Base-by-base conservation (phyloP, 2,797 vertebrate species). In the Peromyscus nudipes region DNA sequence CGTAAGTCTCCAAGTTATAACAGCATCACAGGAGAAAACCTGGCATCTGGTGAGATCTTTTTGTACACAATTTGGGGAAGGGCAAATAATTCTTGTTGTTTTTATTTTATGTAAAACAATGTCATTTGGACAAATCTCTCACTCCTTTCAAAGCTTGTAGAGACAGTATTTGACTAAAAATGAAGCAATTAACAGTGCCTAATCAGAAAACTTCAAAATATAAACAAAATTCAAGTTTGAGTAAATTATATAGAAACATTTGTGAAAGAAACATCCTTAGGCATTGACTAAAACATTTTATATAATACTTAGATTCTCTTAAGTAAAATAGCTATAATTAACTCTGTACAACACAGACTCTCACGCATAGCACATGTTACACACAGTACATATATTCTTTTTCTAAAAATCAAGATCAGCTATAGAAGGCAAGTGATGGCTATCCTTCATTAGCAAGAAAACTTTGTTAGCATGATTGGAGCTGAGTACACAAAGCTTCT, bases 1-100 rank as follows among this genome's bases (percentile, higher is more conserved):
- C 82, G 19, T 43, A 21, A 8, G 12, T 52, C 52, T 92, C 37
- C 86, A 71, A 81, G 34, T 52, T 84, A n/a, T 43, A 90, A 40
- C 2, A 64, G 49, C 40, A 89, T 34, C 16, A 79, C 10, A 14
- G 60, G 6, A 0, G 2, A 34, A n/a, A 57, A 37, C 2, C 25
- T 11, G 90, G 11, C 29, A 87, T 62, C 65, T 79, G 55, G 9
- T 40, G 67, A 86, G 1, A 60, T 9, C 0, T 76, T 31, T 86
- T 89, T 75, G 29, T 49, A 34, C 57, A 92, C 8, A 34, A 81
- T 96, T 94, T 90, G 46, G 19, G 82, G 25, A 94, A 76, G 46
- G 60, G 9, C 4, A 94, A 81, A 95, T 84, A 79, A 73, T 5
- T 65, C 37, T 21, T 49, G 81, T 5, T 80, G 19, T 1, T 71